Evolutionary conservation across 2,113 vertebrate species (phyloP), one percentile per base, ranked within the genome.

Genomic region (Bubo bubo): DNA sequence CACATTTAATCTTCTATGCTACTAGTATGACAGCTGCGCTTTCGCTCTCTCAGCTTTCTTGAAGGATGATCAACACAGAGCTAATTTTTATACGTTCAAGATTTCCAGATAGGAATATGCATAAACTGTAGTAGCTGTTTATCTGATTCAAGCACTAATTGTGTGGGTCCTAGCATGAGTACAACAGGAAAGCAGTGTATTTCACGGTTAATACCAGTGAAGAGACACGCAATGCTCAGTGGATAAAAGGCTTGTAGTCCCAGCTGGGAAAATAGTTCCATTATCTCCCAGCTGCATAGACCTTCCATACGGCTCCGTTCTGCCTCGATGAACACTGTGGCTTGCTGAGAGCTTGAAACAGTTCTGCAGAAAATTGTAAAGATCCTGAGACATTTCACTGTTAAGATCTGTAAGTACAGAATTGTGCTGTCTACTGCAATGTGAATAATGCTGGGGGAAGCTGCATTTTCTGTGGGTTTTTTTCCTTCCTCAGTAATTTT

Each of bases 261-360:
- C 97, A 98, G 98, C 97, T 98, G 98, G 96, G 97, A 95, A 97
- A 97, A 96, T 86, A 94, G 71, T 98, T 98, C 97, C 95, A 97
- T 93, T 97, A 96, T 98, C 98, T 98, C 96, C 96, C 97, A 97
- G 98, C 97, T 98, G 98, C 98, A 97, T 70, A 97, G 96, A 97
- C 97, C 97, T 97, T 98, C 96, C 97, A 84, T 91, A 97, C 96
- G 92, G 97, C 97, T 98, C 90, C 93, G 98, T 98, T 98, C 98
- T 98, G 98, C 98, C 98, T 98, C 97, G 97, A 97, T 98, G 98
- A 98, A 95, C 97, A 71, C 96, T 93, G 98, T 97, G 98, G 96
- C 97, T 98, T 62, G 92, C 98, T 82, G 97, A 93, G 95, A 96
- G 97, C 95, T 83, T 56, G 95, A 70, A 86, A 96, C 85, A 90